Evolutionary conservation across 1,140 invertebrate genomes (phyloP), one percentile per base, ranked within the genome.

Genomic region (Panagrolaimus sp.): DNA sequence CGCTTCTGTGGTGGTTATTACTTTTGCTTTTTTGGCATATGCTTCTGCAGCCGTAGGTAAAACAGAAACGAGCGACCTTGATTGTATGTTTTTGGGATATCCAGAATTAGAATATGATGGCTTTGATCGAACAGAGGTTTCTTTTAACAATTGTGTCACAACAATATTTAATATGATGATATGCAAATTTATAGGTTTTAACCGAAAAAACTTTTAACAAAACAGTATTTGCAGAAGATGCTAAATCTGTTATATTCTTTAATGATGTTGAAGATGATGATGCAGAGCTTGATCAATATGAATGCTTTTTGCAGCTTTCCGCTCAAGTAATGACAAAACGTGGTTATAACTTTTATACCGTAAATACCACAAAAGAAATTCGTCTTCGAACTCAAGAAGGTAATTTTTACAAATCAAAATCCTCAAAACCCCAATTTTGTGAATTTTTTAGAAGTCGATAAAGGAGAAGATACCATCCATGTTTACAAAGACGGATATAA

Each of bases 1-100:
- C 31, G 31, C 31, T 7, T 38, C 31, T 38, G 31, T 38, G 31
- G 31, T 38, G 31, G 31, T 38, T 4, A 38, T 38, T 38, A 38
- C 31, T 38, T 38, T 38, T 38, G 31, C 31, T 7, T 38, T 38
- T 38, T 38, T 38, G 31, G 31, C 31, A 38, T 38, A 38, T 38
- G 31, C 7, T 7, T 38, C 31, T 2, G 63, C 63, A 9, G 38
- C 66, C 38, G n/a, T 45, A 61, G 42, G 65, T 68, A 64, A 63
- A 53, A 43, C 16, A 73, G 16, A 75, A 66, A 64, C 65, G 5
- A 85, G 91, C 5, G 84, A 90, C 27, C 81, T 90, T 4, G 80
- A 75, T 65, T 80, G 78, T 66, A 82, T 82, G 80, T 82, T 82
- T 69, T 66, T 82, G n/a, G 80, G 80, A 20, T 82, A 82, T 67